phyloP scores from a whole-genome alignment of 2,888 invertebrate species.

The Rhingia campestris region DNA sequence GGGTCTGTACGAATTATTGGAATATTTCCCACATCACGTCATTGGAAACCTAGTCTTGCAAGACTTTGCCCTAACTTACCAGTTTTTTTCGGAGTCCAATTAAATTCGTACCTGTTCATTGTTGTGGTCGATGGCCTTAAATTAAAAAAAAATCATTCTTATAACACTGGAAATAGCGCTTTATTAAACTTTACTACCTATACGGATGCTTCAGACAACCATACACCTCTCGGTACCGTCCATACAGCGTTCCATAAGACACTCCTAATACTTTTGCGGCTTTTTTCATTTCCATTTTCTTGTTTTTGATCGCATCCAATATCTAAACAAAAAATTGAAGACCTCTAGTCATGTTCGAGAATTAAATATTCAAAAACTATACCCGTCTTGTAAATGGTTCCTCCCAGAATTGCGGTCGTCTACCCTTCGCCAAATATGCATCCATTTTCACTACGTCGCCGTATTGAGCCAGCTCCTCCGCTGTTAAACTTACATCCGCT shows the following conservation, averaged over 20 bases:
- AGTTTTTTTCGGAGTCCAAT: slow-evolving; percentile 91
- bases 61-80: slow-evolving; percentile 79
- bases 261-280: slow-evolving; percentile 95
- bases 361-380: slow-evolving; percentile 47
- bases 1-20: no score
- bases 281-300: slow-evolving; percentile 96
- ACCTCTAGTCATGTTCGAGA: neutral
- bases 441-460: slow-evolving; percentile 91
- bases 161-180: slow-evolving; percentile 26
- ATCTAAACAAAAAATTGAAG: slow-evolving; percentile 83
- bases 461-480: slow-evolving; percentile 82
- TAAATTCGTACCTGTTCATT: slow-evolving; percentile 84
- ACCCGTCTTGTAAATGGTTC: slow-evolving; percentile 93
- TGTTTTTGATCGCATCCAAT: slow-evolving; percentile 94
- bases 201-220: slow-evolving; percentile 94
- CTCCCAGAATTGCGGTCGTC: slow-evolving; percentile 96
- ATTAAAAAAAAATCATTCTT: neutral
- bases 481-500: slow-evolving; percentile 78
- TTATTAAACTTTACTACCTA: slow-evolving; percentile 84
- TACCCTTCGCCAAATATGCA: slow-evolving; percentile 92
- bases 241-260: slow-evolving; percentile 95
- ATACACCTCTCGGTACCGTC: slow-evolving; percentile 93
- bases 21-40: no score
- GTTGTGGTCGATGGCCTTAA: slow-evolving; percentile 66
- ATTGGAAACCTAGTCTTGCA: no score